Base-by-base conservation (phyloP, 2,888 invertebrate species). In the Cosmorhoe ocellata region DNA sequence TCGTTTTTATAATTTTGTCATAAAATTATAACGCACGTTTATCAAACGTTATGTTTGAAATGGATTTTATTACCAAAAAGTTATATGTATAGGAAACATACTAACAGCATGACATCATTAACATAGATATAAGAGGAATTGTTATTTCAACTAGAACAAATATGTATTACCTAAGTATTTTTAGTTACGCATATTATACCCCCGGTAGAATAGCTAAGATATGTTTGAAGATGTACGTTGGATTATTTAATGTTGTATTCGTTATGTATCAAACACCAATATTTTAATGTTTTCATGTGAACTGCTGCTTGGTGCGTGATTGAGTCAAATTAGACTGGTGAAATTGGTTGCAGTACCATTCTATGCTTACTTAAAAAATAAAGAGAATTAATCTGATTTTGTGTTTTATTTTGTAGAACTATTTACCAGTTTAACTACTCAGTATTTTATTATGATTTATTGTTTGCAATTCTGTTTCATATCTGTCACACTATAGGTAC, bases 281-380 rank as follows among this genome's bases (percentile, higher is more conserved):
- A 68, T 68, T 50, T 71, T 73, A 71, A 67, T 57, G 63, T 67
- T 67, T 68, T 50, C 36, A 45, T 40, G 71, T 73, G 72, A 68
- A 66, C 59, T 67, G 77, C 73, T 79, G 77, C 73, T 79, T 74
- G 76, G 73, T 77, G 81, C 74, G 78, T 75, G 79, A 69, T 54
- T 73, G 80, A 69, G 84, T 83, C 82, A 66, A 74, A 74, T 74
- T 80, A 76, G 81, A 84, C 85, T 85, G 84, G 85, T 76, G 75
- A 79, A 79, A 74, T 79, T 81, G 83, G 77, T 78, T 82, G 86
- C 78, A 88, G 85, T 89, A 88, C 84, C 89, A 87, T 83, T 89
- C 85, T 90, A 87, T 90, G 89, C 89, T 90, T 89, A 88, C 84
- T 78, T 85, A 84, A 84, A 86, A 55, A 89, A 89, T 88, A 88